Conservation (phyloP, 2,888 invertebrate species). For the Leucania comma region DNA sequence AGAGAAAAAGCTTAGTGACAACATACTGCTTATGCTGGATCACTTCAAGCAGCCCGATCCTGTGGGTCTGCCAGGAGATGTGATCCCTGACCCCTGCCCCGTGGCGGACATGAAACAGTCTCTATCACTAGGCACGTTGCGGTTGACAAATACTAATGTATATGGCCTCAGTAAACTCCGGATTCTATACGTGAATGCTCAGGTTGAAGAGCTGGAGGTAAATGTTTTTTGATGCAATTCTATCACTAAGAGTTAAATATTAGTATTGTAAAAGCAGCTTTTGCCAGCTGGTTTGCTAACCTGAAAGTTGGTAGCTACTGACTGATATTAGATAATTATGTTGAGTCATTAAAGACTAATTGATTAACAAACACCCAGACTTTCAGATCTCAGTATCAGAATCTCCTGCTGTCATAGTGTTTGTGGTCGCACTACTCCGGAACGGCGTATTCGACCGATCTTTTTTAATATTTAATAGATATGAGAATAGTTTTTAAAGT, state of each 20-base stretch:
- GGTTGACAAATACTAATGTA: constrained; percentile 93
- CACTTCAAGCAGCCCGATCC: constrained; percentile 96
- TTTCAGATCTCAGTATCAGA: background rate
- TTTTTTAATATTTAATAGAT: too few species aligned
- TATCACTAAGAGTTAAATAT: background rate
- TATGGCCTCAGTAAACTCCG: constrained; percentile 95
- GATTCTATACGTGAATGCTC: constrained; percentile 92
- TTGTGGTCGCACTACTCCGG: too few species aligned
- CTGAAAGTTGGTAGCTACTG: background rate
- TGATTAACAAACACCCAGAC: background rate
- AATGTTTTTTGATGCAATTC: constrained; percentile 13
- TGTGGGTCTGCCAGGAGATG: constrained; percentile 94
- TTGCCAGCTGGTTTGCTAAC: background rate
- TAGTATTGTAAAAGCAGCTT: too few species aligned
- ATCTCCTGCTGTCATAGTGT: too few species aligned
- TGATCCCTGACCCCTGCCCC: constrained; percentile 95
- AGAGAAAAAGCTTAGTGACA: constrained; percentile 93
- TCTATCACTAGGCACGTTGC: constrained; percentile 93
- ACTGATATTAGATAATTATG: background rate
- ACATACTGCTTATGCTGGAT: constrained; percentile 92
- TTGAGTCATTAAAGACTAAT: background rate
- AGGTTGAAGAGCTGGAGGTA: constrained; percentile 95
- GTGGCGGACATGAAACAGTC: constrained; percentile 94
- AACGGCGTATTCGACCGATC: too few species aligned
- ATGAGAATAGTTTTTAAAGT: too few species aligned